These are phyloP conservation scores for Loriculus beryllinus DNA, from an alignment of 2,797 vertebrate genomes.

Conservation along the genomic window DNA sequence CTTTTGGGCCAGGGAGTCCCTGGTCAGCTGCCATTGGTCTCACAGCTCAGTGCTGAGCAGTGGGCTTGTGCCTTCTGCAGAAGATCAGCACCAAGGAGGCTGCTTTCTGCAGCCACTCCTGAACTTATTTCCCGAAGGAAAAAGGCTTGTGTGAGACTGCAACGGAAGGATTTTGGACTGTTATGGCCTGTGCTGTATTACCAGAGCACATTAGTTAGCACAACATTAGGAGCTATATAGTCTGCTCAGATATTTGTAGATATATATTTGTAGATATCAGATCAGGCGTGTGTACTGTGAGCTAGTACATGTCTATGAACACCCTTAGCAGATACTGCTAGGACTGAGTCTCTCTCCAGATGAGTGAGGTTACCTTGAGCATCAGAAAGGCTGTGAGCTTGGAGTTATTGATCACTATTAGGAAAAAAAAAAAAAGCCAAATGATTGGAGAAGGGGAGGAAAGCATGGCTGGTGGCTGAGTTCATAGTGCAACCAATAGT, in stretches of 20 bases:
- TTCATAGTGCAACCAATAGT: background rate
- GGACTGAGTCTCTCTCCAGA: background rate
- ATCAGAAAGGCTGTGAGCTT: background rate
- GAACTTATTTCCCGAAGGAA: background rate
- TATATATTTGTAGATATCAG: background rate
- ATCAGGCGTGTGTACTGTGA: background rate
- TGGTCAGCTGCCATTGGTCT: background rate
- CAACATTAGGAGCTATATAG: background rate
- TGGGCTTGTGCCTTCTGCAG: background rate
- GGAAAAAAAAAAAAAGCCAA: background rate
- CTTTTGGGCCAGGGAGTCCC: background rate
- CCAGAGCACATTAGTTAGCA: background rate
- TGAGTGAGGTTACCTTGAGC: background rate
- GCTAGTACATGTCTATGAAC: background rate
- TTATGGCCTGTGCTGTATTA: accelerated
- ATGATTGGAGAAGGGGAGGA: background rate
- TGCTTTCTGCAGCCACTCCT: background rate
- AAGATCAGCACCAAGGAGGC: background rate
- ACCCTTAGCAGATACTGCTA: background rate
- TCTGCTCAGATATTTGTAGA: background rate
- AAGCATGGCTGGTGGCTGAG: background rate
- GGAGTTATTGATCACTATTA: background rate
- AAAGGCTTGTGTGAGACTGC: background rate
- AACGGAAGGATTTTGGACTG: background rate
- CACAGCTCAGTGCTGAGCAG: background rate